Base-by-base conservation (phyloP, 2,888 invertebrate genomes). In the Ommatoiulus sabulosus region DNA sequence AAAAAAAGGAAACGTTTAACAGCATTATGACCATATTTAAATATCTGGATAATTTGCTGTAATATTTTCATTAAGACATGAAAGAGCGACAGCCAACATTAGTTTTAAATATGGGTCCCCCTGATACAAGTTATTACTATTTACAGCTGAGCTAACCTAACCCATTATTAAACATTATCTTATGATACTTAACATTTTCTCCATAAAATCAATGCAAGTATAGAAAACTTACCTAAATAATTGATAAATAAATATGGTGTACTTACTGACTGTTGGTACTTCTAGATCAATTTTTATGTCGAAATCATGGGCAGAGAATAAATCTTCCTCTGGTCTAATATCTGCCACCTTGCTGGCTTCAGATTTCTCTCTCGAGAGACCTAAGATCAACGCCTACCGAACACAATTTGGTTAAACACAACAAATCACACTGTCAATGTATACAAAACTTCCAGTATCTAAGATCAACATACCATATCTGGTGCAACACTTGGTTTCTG, bases 271-370 rank as follows among this genome's bases (percentile, higher is more conserved):
- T 24, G 90, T 88, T 88, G 97, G 96, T 91, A 97, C 95, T 93
- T 97, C 97, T 89, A 97, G 93, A 92, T 99, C 98, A 90, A 99
- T 98, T 92, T 96, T 97, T 91, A 98, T 97, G 91, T 99, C 99
- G 93, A 99, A 99, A 93, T 99, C 97, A 92, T 99, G 99, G 89
- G 94, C 95, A 91, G 93, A 94, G 93, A 94, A 94, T 90, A 95
- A 92, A 91, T 95, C 94, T 89, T 94, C 94, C 10, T 90, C 90
- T 12, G 88, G 72, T 63, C 46, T 84, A 8, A 48, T 6, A 10
- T 89, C 89, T 10, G 87, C 24, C 5, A 20, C 10, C 35, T 46
- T 86, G n/a, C 48, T 44, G 10, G 80, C 80, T n/a, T 88, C 84
- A 44, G 72, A 63, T 52, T 87, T 87, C 17, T 52, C 87, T 24